Evolutionary conservation across 2,113 vertebrate genomes (phyloP).

Genomic region (Indicator indicator): DNA sequence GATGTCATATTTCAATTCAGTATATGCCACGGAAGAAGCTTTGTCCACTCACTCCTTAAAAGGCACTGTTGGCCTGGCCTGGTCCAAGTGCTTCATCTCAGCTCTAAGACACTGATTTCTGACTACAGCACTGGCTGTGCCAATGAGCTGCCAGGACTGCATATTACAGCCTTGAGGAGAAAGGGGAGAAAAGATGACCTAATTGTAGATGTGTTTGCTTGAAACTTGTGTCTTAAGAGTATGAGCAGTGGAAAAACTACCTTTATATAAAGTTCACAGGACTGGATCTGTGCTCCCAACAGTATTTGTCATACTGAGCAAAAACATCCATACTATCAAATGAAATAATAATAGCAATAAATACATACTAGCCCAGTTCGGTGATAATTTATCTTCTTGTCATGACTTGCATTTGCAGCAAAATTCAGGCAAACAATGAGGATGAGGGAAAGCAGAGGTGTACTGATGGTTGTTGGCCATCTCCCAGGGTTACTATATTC

Average conservation of each 20-base stretch:
- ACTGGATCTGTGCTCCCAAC: background rate
- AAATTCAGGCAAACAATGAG: background rate
- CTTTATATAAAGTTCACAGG: background rate
- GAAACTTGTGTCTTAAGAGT: background rate
- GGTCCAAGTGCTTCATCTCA: background rate
- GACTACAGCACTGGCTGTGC: background rate
- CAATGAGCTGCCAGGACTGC: background rate
- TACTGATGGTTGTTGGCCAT: background rate
- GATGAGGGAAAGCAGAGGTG: background rate
- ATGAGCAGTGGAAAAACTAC: background rate
- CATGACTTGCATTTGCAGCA: constrained; percentile 1
- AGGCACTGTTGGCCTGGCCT: background rate
- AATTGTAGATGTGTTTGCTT: background rate
- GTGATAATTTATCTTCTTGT: background rate
- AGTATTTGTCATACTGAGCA: background rate
- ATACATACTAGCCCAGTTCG: background rate
- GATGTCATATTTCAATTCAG: background rate
- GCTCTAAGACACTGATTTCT: background rate
- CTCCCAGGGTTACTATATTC: background rate
- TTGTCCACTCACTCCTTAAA: background rate
- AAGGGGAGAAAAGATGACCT: background rate
- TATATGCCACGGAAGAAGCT: background rate
- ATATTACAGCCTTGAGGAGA: background rate
- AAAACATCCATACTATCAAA: background rate
- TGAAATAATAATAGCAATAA: background rate